Conservation (phyloP, 2,888 invertebrate genomes). For the Agonopterix heracliana region DNA sequence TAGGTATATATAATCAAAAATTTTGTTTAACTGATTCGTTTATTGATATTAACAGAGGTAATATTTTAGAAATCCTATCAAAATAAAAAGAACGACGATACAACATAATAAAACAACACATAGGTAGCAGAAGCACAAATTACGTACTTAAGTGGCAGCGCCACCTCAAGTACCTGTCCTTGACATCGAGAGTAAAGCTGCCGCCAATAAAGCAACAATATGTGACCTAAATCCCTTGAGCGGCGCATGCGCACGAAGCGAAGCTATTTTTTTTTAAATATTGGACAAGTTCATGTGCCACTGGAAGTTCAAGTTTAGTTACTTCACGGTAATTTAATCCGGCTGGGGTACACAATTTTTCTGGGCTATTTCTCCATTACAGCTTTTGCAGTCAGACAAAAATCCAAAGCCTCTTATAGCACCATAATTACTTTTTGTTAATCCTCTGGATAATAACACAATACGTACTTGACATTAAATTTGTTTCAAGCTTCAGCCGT, state of each 20-base stretch:
- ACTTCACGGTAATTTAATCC: background rate
- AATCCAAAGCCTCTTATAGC: no score
- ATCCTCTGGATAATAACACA: no score
- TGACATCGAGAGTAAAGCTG: slow-evolving; percentile 54
- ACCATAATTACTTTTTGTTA: no score
- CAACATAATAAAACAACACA: no score
- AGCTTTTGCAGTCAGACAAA: no score
- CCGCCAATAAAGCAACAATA: slow-evolving; percentile 45
- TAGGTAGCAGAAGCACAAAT: background rate
- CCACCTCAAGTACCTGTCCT: slow-evolving; percentile 38
- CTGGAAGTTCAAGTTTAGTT: background rate
- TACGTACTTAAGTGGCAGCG: slow-evolving; percentile 6
- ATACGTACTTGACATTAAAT: slow-evolving; percentile 1
- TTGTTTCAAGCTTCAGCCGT: slow-evolving; percentile 4
- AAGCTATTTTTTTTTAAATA: slow-evolving; percentile 64
- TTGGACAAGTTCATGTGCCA: slow-evolving; percentile 57
- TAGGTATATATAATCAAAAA: no score
- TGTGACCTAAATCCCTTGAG: slow-evolving; percentile 62
- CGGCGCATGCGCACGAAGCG: slow-evolving; percentile 29
- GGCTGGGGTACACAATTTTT: background rate
- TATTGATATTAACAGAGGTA: no score
- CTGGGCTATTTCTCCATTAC: no score
- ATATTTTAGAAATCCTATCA: no score
- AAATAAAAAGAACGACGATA: no score
- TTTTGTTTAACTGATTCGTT: no score